phyloP scores from a whole-genome alignment of 2,888 invertebrate genomes.

The Theretra japonica region DNA sequence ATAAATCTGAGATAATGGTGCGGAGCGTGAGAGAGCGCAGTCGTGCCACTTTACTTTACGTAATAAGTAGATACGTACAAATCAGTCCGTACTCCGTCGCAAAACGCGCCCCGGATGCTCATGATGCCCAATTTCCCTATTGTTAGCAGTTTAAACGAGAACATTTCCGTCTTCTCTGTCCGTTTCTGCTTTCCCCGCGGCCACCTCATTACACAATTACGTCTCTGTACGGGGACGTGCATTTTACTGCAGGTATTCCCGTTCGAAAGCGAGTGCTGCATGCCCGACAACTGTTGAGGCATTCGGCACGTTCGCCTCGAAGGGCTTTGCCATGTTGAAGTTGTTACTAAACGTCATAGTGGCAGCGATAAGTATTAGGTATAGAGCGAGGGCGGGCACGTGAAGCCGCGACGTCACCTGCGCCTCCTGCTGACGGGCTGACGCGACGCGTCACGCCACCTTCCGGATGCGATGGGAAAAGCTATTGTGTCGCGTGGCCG shows the following conservation, averaged over 20 bases:
- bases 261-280: conserved; percentile 36
- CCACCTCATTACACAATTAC: conserved; percentile 23
- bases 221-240: conserved; percentile 15
- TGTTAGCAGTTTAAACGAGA: conserved; percentile 36
- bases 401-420: conserved; percentile 7
- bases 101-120: conserved; percentile 53
- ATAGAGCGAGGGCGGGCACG: conserved; percentile 27
- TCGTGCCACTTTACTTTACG: conserved; percentile 76
- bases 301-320: conserved; percentile 61
- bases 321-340: conserved; percentile 54
- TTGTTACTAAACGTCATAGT: conserved; percentile 53
- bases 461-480: conserved; percentile 56
- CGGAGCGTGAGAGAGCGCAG: conserved; percentile 76
- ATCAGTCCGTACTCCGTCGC: conserved; percentile 53
- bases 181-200: conserved; percentile 25
- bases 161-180: conserved; percentile 29
- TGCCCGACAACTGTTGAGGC: conserved; percentile 56
- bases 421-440: conserved; percentile 28
- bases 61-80: conserved; percentile 73
- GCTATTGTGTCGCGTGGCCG: conserved; percentile 66
- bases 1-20: conserved; percentile 77
- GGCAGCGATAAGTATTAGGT: conserved; percentile 50
- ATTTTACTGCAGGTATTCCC: conserved; percentile 22
- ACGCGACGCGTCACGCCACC: conserved; percentile 34
- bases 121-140: conserved; percentile 62